Evolutionary conservation across 2,888 invertebrate species (phyloP).

Genomic region (Macaria liturata): DNA sequence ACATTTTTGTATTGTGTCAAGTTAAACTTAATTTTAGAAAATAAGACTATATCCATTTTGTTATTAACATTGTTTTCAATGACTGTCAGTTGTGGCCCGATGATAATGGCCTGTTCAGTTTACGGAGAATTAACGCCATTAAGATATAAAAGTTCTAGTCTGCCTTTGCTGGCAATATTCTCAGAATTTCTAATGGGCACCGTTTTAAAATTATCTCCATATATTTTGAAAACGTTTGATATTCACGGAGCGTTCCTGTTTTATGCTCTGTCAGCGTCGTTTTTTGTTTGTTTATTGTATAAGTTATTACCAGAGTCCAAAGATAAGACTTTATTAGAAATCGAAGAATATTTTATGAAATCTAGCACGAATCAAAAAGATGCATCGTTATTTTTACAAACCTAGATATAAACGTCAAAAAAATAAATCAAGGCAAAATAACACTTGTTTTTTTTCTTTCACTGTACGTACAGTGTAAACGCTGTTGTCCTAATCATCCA

Average conservation of each 20-base stretch:
- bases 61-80: slow-evolving; percentile 46
- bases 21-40: slow-evolving; percentile 37
- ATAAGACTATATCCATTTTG: slow-evolving; percentile 40
- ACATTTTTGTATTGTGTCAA: slow-evolving; percentile 48
- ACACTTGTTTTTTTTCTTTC: no score
- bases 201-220: slow-evolving; percentile 45
- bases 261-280: slow-evolving; percentile 41
- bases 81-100: slow-evolving; percentile 48
- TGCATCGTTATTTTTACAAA: no score
- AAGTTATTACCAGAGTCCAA: slow-evolving; percentile 50
- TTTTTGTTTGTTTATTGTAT: slow-evolving; percentile 39
- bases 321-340: slow-evolving; percentile 47
- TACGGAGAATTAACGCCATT: slow-evolving; percentile 47
- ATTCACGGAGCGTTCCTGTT: slow-evolving; percentile 47
- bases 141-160: slow-evolving; percentile 39
- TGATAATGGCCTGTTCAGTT: slow-evolving; percentile 45
- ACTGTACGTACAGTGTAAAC: no score
- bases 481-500: no score
- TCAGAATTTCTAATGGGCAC: slow-evolving; percentile 38
- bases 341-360: slow-evolving; percentile 37
- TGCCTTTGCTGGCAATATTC: slow-evolving; percentile 38
- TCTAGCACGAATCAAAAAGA: neutral
- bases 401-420: no score
- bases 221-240: slow-evolving; percentile 38
- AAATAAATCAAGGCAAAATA: no score